Percentiles rank a stretch among this genome's conserved stretches.
phyloP scores from a whole-genome alignment of 2,113 vertebrate species.

The Axis porcinus region DNA sequence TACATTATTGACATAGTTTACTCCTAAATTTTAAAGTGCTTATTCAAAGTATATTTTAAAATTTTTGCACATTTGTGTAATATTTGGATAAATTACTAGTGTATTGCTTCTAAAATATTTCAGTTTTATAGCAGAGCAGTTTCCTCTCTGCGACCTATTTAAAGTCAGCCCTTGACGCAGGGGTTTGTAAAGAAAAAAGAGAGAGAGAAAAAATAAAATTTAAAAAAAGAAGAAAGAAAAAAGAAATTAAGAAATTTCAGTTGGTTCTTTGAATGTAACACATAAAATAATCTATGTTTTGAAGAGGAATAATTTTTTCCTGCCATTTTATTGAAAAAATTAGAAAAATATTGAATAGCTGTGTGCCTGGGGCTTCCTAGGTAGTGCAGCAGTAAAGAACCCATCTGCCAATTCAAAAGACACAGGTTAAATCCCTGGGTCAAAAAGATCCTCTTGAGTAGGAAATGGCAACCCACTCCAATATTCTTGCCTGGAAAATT shows the following conservation, averaged over 20 bases:
- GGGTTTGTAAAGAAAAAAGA: neutral
- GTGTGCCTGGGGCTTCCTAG: neutral
- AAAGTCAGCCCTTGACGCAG: neutral
- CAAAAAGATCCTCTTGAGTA: neutral
- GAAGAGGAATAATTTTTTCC: neutral
- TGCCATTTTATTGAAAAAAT: neutral
- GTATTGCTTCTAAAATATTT: neutral
- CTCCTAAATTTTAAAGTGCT: neutral
- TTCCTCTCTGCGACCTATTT: neutral
- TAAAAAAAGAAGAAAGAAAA: neutral
- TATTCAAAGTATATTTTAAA: neutral
- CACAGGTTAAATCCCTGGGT: neutral
- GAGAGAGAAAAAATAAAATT: neutral
- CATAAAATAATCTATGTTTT: neutral
- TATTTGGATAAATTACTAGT: neutral
- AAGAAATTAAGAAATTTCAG: neutral
- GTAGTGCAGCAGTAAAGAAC: neutral
- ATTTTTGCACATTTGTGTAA: neutral
- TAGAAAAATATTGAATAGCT: neutral
- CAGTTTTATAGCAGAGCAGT: neutral
- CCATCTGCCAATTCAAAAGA: neutral
- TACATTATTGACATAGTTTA: neutral
- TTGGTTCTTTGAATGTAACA: neutral
- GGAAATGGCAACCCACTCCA: neutral
- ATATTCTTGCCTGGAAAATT: neutral